A percentile compares a stretch with the other conserved stretches of the same genome.
Conservation (phyloP, 1,140 invertebrate species). For the Neuroterus valhalla region DNA sequence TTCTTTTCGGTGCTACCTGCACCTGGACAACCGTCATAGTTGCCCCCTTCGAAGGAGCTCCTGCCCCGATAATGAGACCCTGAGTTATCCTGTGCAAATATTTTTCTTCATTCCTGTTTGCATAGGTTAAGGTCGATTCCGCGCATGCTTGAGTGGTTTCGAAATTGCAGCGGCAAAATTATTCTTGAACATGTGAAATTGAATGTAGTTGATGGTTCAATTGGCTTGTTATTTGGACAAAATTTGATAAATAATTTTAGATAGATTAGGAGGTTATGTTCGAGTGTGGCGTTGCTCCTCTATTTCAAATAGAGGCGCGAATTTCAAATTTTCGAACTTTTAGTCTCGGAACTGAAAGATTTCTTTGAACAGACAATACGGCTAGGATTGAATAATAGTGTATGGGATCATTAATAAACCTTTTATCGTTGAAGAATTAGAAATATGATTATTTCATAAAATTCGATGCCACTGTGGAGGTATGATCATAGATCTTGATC, state of each 20-base stretch:
- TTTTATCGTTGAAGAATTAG: too few species aligned
- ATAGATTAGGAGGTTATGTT: too few species aligned
- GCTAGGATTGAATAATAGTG: too few species aligned
- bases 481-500: conserved; percentile 22
- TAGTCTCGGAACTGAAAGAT: not conserved
- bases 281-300: too few species aligned
- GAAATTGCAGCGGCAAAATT: not conserved
- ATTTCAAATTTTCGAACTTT: too few species aligned
- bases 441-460: not conserved
- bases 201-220: too few species aligned
- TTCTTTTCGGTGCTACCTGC: conserved; percentile 42
- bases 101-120: conserved; percentile 58
- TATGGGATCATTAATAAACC: too few species aligned
- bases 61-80: conserved; percentile 57
- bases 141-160: not conserved
- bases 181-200: not conserved
- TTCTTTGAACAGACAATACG: too few species aligned
- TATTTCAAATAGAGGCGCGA: too few species aligned
- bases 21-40: conserved; percentile 50
- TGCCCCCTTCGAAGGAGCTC: conserved; percentile 1
- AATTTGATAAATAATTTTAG: too few species aligned
- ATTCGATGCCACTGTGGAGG: conserved; percentile 13
- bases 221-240: too few species aligned
- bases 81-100: conserved; percentile 65
- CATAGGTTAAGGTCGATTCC: conserved; percentile 43